phyloP scores from a whole-genome alignment of 2,888 invertebrate species.

The Gari tellinella region DNA sequence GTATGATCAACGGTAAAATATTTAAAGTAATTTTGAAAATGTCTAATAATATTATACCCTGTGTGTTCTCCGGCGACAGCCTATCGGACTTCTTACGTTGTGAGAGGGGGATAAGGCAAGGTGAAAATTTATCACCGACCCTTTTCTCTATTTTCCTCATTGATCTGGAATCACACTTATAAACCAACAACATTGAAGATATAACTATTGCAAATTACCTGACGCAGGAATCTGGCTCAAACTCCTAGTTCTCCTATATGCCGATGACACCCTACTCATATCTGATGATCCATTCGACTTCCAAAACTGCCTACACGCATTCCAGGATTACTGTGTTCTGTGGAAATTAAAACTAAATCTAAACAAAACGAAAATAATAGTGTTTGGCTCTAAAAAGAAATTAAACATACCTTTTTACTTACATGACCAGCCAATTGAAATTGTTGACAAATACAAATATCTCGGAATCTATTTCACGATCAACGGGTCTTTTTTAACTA shows the following conservation, averaged over 20 bases:
- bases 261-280: slow-evolving; percentile 35
- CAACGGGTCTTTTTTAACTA: slow-evolving; percentile 17
- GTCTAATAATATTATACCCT: background rate
- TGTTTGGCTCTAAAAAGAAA: slow-evolving; percentile 4
- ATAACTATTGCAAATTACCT: background rate
- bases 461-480: slow-evolving; percentile 16
- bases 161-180: slow-evolving; percentile 2
- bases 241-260: slow-evolving; percentile 23
- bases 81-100: background rate
- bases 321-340: slow-evolving; percentile 18
- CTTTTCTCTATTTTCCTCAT: slow-evolving; percentile 3
- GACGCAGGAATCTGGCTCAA: background rate
- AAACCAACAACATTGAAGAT: background rate
- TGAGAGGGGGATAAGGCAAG: slow-evolving; percentile 1
- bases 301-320: slow-evolving; percentile 20
- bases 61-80: background rate
- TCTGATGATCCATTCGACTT: slow-evolving; percentile 10
- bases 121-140: slow-evolving; percentile 6
- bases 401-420: background rate
- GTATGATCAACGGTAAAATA: background rate
- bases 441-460: slow-evolving; percentile 16
- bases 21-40: slow-evolving; percentile 1
- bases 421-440: slow-evolving; percentile 3
- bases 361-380: slow-evolving; percentile 21
- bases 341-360: slow-evolving; percentile 35